Base-by-base conservation (phyloP, 2,113 vertebrate species). In the Alexandromys fortis region DNA sequence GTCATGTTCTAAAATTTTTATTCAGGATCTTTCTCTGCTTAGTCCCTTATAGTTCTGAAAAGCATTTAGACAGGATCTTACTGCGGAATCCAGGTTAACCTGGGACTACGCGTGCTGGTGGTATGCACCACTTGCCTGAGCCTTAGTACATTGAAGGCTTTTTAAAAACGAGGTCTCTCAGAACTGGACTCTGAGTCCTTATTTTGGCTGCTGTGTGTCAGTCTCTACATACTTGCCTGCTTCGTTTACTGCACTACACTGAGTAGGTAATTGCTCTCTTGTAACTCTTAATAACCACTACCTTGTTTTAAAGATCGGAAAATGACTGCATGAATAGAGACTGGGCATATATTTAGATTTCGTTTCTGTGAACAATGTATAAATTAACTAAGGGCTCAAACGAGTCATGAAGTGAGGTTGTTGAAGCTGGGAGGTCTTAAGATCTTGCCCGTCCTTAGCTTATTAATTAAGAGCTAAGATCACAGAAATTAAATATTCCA, bases 221-320 rank as follows among this genome's bases (percentile, higher is more conserved):
- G 24, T 63, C 26, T 94, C 6, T 72, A 19, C 14, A 47, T 73
- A 96, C 83, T 96, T 87, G 52, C 3, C 67, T 68, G 67, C 30
- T 89, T 63, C 47, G 21, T 55, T 61, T 21, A 63, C 63, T 86
- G 89, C 30, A 7, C 45, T 92, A 73, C 73, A 87, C 87, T 82
- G 81, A 72, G 81, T 65, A 81, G 33, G 47, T 75, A 86, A 70
- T 89, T 93, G 81, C 49, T 93, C 89, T 94, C 26, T 22, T 86
- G 13, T 95, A 91, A 79, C 33, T 77, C 30, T 87, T 92, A 85
- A 19, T 77, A 79, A 89, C 58, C 13, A 75, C 17, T 68, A 75
- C 55, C 14, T 72, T 86, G 45, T 90, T 95, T 93, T 89, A 81
- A 85, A 83, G 42, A 72, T 95, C 86, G 91, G 85, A 89, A 92